phyloP scores from a whole-genome alignment of 1,140 invertebrate species.

The Rhagoletis pomonella region DNA sequence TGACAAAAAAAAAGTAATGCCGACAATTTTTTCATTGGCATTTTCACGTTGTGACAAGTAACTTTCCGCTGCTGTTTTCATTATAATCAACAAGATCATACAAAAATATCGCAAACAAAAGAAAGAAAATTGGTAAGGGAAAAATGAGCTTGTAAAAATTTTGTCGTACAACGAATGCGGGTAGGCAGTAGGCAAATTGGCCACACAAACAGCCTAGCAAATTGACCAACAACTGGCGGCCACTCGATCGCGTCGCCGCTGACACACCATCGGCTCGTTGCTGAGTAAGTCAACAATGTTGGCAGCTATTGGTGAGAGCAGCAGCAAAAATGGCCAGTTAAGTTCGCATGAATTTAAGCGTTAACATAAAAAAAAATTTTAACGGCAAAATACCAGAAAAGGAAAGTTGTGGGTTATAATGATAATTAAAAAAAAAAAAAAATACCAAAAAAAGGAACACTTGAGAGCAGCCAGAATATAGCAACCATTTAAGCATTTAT shows the following conservation, averaged over 20 bases:
- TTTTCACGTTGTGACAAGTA: background rate
- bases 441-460: background rate
- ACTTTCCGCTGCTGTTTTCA: background rate
- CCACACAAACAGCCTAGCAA: background rate
- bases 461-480: background rate
- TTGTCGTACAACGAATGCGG: background rate
- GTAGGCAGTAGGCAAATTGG: background rate
- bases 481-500: background rate
- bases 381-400: background rate
- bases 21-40: constrained; percentile 17
- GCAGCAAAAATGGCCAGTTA: background rate
- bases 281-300: constrained; percentile 16
- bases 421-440: background rate
- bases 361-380: constrained; percentile 8
- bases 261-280: background rate
- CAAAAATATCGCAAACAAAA: background rate
- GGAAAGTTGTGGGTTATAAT: background rate
- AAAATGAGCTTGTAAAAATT: constrained; percentile 10
- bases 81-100: background rate
- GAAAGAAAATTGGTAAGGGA: background rate
- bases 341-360: background rate
- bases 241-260: background rate
- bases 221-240: constrained; percentile 7
- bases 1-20: background rate
- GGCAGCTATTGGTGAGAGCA: background rate